Evolutionary conservation across 1,140 invertebrate genomes (phyloP).

Genomic region (Trichomalopsis sarcophagae): DNA sequence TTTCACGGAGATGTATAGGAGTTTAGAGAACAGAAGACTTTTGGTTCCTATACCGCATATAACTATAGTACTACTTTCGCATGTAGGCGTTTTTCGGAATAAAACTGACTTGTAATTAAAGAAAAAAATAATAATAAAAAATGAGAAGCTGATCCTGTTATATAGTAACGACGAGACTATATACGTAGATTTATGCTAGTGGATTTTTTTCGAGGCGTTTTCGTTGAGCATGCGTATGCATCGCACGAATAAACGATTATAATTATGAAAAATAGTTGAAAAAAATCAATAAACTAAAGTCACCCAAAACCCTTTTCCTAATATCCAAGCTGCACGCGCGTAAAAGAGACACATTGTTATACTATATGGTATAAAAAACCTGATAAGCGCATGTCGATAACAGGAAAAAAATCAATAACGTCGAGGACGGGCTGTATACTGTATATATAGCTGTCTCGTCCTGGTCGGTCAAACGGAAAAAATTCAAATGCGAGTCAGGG

Average conservation of each 20-base stretch:
- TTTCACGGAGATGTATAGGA: not conserved
- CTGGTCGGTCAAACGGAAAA: not conserved
- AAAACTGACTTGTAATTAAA: conserved; percentile 8
- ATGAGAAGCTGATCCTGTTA: not conserved
- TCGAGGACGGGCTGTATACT: not conserved
- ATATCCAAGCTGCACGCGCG: not conserved
- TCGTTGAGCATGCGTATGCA: conserved; percentile 54
- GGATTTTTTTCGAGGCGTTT: not conserved
- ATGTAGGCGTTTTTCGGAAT: not conserved
- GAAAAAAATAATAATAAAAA: not conserved
- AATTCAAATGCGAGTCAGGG: not conserved
- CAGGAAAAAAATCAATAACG: not conserved
- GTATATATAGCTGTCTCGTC: no score
- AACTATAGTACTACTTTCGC: not conserved
- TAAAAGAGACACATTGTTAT: not conserved
- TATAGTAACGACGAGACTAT: conserved; percentile 1
- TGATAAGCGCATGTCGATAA: conserved; percentile 12
- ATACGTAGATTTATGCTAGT: not conserved
- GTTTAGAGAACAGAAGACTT: conserved; percentile 30
- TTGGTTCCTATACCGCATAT: conserved; percentile 1
- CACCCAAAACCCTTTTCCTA: not conserved
- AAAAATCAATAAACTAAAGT: not conserved
- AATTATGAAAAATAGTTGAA: not conserved
- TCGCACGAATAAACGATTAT: not conserved
- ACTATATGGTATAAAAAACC: not conserved